These are phyloP conservation scores for Noctilio leporinus DNA, from an alignment of 2,113 vertebrate species.

Conservation along the genomic window DNA sequence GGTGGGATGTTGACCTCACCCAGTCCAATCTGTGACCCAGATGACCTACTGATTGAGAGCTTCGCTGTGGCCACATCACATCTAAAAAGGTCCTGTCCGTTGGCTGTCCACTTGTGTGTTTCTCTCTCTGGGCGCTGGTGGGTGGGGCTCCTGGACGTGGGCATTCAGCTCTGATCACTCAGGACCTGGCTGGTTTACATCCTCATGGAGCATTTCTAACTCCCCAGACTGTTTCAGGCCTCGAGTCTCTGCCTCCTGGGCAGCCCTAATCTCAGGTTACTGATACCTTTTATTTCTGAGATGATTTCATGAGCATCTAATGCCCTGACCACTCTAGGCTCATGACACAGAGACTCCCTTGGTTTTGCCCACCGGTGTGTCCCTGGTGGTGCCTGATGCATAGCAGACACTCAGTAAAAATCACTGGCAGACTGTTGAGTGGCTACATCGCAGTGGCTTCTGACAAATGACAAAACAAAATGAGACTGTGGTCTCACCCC, in stretches of 20 bases:
- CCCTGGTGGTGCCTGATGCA: not conserved
- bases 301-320: not conserved
- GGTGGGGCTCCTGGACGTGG: not conserved
- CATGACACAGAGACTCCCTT: not conserved
- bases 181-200: not conserved
- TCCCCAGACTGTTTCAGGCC: not conserved
- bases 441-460: not conserved
- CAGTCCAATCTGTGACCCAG: not conserved
- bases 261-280: not conserved
- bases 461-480: not conserved
- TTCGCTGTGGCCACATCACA: too few relatives aligned
- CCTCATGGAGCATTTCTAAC: not conserved
- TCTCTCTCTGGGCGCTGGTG: not conserved
- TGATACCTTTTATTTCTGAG: not conserved
- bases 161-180: accelerated
- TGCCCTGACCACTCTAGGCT: not conserved
- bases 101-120: not conserved
- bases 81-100: not conserved
- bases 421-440: not conserved
- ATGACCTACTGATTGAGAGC: not conserved
- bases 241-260: not conserved
- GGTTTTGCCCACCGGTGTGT: not conserved
- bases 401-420: not conserved
- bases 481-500: not conserved
- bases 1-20: not conserved